Evolutionary conservation across 2,113 vertebrate species (phyloP), one percentile per base, ranked within the genome.

Genomic region (Ptyas mucosa): DNA sequence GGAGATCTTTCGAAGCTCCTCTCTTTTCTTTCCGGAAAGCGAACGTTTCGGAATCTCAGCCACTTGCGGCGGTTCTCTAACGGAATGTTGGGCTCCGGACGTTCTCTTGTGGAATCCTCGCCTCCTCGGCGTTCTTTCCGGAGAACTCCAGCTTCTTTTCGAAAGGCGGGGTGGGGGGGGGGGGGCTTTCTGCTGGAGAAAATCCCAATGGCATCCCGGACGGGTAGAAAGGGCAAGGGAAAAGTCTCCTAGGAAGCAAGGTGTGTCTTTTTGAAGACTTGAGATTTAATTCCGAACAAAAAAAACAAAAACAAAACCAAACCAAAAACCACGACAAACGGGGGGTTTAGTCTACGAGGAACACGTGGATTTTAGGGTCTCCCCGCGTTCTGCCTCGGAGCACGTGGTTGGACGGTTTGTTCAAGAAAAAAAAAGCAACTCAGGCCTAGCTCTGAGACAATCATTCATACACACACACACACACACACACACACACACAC

Each of bases 11-110:
- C 18, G 6, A n/a, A 39, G 69, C n/a, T 6, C 2, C n/a, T 18
- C 29, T 69, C 26, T 64, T 11, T 12, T n/a, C 20, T 92, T 94
- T 94, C 94, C 94, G 95, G 96, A 89, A 92, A 81, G 75, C 18
- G 94, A 57, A 43, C 49, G 55, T 43, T 3, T 0, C 58, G 55
- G 91, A 61, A 91, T 87, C 54, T 26, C 46, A 26, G 24, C 39
- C 24, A 21, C n/a, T 11, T 18, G 23, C 88, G 21, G 24, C 5
- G 61, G 61, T 52, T 53, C 75, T 49, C 34, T 15, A 1, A 43
- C 4, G 92, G 92, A 90, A 86, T 61, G n/a, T 57, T 23, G n/a
- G 7, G n/a, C 23, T 8, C 54, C 3, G 54, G 55, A 6, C 14
- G 87, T 58, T 61, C 69, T 55, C 23, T 57, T 6, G 43, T 14